Evolutionary conservation across 2,888 invertebrate genomes (phyloP), one percentile per base, ranked within the genome.

Genomic region (Eristalinus sepulchralis): DNA sequence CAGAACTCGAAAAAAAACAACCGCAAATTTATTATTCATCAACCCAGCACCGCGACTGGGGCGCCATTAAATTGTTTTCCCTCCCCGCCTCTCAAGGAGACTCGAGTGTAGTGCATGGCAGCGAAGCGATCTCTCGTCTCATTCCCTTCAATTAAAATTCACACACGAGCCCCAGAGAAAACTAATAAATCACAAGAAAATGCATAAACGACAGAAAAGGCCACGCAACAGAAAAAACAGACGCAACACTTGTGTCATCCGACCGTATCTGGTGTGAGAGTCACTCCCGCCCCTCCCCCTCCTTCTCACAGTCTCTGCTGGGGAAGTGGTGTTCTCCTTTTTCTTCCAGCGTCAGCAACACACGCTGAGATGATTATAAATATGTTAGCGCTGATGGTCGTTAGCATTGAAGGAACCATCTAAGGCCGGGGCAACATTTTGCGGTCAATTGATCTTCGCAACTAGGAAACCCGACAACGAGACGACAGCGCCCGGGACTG

Each of bases 341-440:
- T 27, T 9, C 20, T 33, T 33, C 39, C 59, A 79, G 67, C 72
- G 72, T 72, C 71, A 77, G 62, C 31, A 27, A 5, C 5, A 5
- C 5, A 22, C 53, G 55, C 33, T 62, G 47, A 73, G 57, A 79
- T 66, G 55, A 80, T 36, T 47, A 47, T 47, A 67, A 75, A 81
- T 75, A 68, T 59, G 36, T 68, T 39, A 73, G 67, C 72, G 62
- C 55, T 73, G 73, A 73, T 80, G 73, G 33, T 80, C 62, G 73
- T 80, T 80, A 75, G 63, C 81, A 81, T 81, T 81, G 81, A 75
- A 63, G 27, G 68, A 75, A 64, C 81, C 81, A 81, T 81, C 68
- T 81, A 81, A 75, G 81, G 81, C 24, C 57, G 39, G 36, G 59
- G 17, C 81, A 63, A 81, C 67, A 72, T 62, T 75, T 81, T 75